Percentiles rank a stretch among this genome's conserved stretches.
These are phyloP conservation scores for Druceiella hillmani DNA, from an alignment of 2,888 invertebrate genomes.

Conservation along the genomic window DNA sequence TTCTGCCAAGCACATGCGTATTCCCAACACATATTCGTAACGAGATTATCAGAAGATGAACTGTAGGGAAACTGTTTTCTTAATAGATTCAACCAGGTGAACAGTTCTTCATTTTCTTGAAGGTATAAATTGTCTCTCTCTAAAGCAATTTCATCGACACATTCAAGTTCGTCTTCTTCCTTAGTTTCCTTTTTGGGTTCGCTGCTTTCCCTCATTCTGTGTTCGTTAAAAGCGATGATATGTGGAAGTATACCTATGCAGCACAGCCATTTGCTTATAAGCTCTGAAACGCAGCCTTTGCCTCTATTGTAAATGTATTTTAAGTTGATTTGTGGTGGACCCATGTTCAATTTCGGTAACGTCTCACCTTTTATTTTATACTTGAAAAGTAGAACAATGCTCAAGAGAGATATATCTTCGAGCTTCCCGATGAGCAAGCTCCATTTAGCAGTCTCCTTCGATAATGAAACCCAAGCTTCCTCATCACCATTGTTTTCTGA, in stretches of 20 bases:
- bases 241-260: constrained; percentile 65
- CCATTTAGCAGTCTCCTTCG: constrained; percentile 84
- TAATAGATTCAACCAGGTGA: constrained; percentile 59
- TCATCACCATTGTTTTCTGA: constrained; percentile 48
- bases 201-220: constrained; percentile 25
- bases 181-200: constrained; percentile 29
- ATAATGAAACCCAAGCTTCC: constrained; percentile 74
- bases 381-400: constrained; percentile 58
- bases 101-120: constrained; percentile 46
- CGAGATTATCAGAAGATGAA: constrained; percentile 68
- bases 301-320: constrained; percentile 60
- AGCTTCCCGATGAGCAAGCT: constrained; percentile 80
- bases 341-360: constrained; percentile 51
- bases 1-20: constrained; percentile 84
- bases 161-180: constrained; percentile 27
- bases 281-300: constrained; percentile 81
- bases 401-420: constrained; percentile 80
- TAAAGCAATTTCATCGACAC: constrained; percentile 25
- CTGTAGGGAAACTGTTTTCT: constrained; percentile 83
- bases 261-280: constrained; percentile 83
- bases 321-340: constrained; percentile 57
- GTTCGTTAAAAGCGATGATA: constrained; percentile 51
- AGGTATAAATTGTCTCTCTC: constrained; percentile 36
- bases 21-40: constrained; percentile 90
- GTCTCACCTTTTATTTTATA: constrained; percentile 35